Evolutionary conservation across 2,113 vertebrate species (phyloP), one percentile per base, ranked within the genome.

Genomic region (Misgurnus mizolepis): DNA sequence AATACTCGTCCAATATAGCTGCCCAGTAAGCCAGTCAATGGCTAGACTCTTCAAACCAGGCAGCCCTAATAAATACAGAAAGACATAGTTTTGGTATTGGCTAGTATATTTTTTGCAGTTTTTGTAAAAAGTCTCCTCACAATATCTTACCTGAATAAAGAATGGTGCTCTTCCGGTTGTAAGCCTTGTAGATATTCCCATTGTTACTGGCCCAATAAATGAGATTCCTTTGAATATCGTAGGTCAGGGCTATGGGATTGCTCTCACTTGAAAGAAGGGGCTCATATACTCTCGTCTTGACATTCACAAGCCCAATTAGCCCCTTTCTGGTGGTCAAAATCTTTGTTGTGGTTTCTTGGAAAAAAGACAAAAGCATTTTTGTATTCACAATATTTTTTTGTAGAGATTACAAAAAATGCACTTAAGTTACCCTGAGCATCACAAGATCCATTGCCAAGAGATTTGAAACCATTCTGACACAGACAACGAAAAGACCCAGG

Each of bases 11-110:
- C 97, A 97, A 76, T 94, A 97, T 0, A 98, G 80, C 73, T 95
- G 93, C 8, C 95, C 95, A 18, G 91, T 95, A 66, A 95, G 86
- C 96, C 96, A 98, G 89, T 98, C 96, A 82, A 95, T 85, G 0
- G 95, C 93, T 80, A 98, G 86, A 85, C 94, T 93, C 64, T 88
- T 93, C 72, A 97, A 89, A 18, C 93, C 91, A 68, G 82, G 75
- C 0, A 90, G 85, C 12, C 93, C 96, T 98, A 7, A 40, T 53
- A 62, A 11, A n/a, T 2, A 6, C 10, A 75, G 41, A 14, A 17
- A 67, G 3, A 14, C 22, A 17, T 7, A 55, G 6, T 49, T 53
- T 64, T 6, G 12, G 11, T 62, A 8, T 2, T 7, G 14, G 15
- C 3, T 27, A 62, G 14, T 22, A 17, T 12, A 64, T 18, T 55